Conservation (phyloP, 92 coral and sea anemone genomes). For the Zoanthus gigantus region DNA sequence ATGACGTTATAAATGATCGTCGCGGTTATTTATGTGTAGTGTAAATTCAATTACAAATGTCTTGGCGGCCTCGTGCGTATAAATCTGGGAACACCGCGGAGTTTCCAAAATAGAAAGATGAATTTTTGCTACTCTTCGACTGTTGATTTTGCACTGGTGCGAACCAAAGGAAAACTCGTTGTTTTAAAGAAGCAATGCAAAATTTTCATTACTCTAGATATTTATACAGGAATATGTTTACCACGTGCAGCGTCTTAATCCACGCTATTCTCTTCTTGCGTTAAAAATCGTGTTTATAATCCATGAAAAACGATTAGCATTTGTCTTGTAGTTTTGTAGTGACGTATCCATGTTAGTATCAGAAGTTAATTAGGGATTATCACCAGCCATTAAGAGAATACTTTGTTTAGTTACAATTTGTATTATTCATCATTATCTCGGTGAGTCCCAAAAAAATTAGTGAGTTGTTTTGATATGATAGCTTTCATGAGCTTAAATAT, state of each 20-base stretch:
- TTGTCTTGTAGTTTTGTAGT: not conserved
- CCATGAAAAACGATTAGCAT: conserved; percentile 11
- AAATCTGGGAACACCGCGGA: too few relatives aligned
- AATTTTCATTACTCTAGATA: not conserved
- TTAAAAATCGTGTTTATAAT: not conserved
- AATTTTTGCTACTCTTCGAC: not conserved
- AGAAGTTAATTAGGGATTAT: not conserved
- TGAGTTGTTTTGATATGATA: too few relatives aligned
- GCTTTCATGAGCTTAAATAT: too few relatives aligned
- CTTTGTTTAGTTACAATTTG: not conserved
- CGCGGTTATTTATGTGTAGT: too few relatives aligned
- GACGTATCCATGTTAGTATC: not conserved
- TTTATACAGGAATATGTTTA: not conserved
- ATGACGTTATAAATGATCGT: too few relatives aligned
- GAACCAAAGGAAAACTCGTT: not conserved
- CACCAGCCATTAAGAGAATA: not conserved
- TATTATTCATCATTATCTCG: not conserved
- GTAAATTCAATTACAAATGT: too few relatives aligned
- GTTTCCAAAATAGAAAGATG: not conserved
- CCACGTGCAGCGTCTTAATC: not conserved
- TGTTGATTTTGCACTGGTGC: not conserved
- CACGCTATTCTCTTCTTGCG: conserved; percentile 9
- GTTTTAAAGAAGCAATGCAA: not conserved
- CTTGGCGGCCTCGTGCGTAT: too few relatives aligned
- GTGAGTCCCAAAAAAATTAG: too few relatives aligned